Evolutionary conservation across 2,888 invertebrate species (phyloP).

Genomic region (Leucoma salicis): DNA sequence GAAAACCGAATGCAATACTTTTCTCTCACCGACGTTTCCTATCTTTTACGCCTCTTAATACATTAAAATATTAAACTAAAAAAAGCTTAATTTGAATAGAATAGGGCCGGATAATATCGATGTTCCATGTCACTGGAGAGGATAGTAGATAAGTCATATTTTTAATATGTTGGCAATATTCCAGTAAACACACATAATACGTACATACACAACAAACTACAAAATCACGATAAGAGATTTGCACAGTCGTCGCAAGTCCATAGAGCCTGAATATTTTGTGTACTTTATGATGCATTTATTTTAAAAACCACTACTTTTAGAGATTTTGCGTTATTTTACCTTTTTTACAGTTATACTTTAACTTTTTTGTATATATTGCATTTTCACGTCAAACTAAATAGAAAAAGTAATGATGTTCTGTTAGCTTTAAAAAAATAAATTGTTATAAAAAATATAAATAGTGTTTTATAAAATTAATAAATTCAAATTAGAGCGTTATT

Average conservation of each 20-base stretch:
- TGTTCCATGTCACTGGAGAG: conserved; percentile 72
- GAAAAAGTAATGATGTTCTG: conserved; percentile 36
- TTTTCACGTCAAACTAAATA: conserved; percentile 12
- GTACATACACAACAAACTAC: conserved; percentile 81
- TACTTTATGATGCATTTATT: conserved; percentile 18
- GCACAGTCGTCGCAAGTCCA: conserved; percentile 80
- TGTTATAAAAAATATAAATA: background rate
- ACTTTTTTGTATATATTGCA: conserved; percentile 6
- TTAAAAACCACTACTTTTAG: too few species aligned
- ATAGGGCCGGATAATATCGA: conserved; percentile 57
- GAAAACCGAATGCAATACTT: conserved; percentile 57
- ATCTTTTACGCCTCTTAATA: conserved; percentile 20
- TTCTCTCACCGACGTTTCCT: conserved; percentile 28
- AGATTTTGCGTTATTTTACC: too few species aligned
- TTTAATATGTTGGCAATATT: conserved; percentile 63
- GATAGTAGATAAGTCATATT: conserved; percentile 60
- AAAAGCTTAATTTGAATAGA: conserved; percentile 41
- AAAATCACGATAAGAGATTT: conserved; percentile 70
- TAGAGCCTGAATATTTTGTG: conserved; percentile 47
- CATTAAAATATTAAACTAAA: conserved; percentile 27
- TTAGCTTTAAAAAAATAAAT: conserved; percentile 8
- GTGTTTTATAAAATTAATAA: background rate
- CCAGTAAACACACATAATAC: conserved; percentile 76
- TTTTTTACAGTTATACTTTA: too few species aligned
- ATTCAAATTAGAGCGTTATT: background rate